phyloP scores from a whole-genome alignment of 2,113 vertebrate species.

The Gadus macrocephalus region DNA sequence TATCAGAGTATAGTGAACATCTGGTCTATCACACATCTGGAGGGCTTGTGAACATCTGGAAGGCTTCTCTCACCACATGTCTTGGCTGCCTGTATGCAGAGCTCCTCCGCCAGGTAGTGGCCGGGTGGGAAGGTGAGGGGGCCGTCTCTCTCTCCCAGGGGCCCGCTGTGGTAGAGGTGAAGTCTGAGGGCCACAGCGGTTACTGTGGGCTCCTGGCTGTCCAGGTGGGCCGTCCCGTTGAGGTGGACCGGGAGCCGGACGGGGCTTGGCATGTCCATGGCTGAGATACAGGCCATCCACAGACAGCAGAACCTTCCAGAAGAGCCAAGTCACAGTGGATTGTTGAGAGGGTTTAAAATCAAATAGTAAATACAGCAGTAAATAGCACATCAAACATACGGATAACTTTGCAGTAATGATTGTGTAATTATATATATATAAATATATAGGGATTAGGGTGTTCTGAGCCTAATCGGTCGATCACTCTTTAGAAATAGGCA shows the following conservation, averaged over 20 bases:
- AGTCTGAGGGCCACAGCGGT: constrained; percentile 70
- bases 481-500: no score
- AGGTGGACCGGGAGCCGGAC: constrained; percentile 67
- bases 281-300: constrained; percentile 44
- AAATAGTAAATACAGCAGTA: no score
- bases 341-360: no score
- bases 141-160: constrained; percentile 64
- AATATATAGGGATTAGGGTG: no score
- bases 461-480: no score
- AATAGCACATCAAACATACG: no score
- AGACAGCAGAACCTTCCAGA: constrained; percentile 27
- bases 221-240: constrained; percentile 68
- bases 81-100: constrained; percentile 86
- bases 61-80: constrained; percentile 79
- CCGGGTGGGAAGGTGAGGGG: constrained; percentile 79
- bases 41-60: no score
- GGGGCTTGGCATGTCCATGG: constrained; percentile 59
- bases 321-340: no score
- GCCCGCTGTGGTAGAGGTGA: constrained; percentile 78
- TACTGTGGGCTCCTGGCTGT: constrained; percentile 61
- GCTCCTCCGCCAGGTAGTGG: constrained; percentile 86
- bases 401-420: no score
- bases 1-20: no score
- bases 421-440: no score
- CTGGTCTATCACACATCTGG: no score